Evolutionary conservation across 2,113 vertebrate species (phyloP).

Genomic region (Cryptomyrus ogoouensis): DNA sequence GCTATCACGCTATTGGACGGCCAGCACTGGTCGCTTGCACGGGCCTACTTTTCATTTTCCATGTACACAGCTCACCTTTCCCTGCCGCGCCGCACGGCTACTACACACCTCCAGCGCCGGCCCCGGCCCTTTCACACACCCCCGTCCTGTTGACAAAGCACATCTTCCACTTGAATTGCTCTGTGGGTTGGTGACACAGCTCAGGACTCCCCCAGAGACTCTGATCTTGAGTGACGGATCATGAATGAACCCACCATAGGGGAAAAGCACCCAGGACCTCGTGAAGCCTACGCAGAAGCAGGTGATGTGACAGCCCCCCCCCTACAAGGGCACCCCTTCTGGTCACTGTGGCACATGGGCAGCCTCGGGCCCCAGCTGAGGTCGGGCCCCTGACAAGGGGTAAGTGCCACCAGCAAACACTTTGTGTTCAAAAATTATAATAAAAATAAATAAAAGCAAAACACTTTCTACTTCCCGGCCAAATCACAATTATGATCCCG

Average conservation of each 20-base stretch:
- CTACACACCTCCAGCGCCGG: too few species aligned
- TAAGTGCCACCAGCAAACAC: background rate
- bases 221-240: too few species aligned
- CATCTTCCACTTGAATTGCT: too few species aligned
- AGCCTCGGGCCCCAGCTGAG: background rate
- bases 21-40: background rate
- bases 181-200: too few species aligned
- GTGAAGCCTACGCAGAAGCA: too few species aligned
- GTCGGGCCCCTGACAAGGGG: background rate
- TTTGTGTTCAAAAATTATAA: background rate
- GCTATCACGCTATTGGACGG: background rate
- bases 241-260: too few species aligned
- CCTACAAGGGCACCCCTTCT: background rate
- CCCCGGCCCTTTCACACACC: too few species aligned
- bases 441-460: background rate
- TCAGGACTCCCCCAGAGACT: too few species aligned
- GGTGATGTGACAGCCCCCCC: too few species aligned
- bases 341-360: background rate
- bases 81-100: too few species aligned
- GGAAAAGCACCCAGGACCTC: too few species aligned
- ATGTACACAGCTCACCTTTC: background rate
- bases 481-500: background rate
- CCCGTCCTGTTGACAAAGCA: too few species aligned
- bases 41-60: background rate
- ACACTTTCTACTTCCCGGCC: background rate